These are phyloP conservation scores for Phataginus tricuspis DNA, from an alignment of 2,797 vertebrate species.

Conservation along the genomic window DNA sequence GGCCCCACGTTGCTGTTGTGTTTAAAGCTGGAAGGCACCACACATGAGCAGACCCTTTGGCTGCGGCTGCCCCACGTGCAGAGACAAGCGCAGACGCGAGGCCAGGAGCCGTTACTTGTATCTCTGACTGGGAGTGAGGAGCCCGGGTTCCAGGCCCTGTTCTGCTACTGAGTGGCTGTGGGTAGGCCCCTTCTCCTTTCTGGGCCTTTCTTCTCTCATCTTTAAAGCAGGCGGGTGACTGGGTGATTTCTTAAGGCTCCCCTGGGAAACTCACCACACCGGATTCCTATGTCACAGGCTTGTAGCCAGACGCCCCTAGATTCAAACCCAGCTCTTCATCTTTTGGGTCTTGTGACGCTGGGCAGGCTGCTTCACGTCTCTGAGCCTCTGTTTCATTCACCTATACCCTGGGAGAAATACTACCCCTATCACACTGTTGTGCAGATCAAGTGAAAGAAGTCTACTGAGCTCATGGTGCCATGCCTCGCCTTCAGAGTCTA, in stretches of 20 bases:
- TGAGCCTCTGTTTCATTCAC: neutral
- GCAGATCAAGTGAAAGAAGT: neutral
- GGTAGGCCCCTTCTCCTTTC: neutral
- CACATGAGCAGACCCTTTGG: too few relatives aligned
- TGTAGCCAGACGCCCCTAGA: neutral
- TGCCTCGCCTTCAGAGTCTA: neutral
- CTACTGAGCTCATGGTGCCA: neutral
- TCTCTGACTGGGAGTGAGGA: neutral
- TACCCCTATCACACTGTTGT: neutral
- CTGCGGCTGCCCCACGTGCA: neutral
- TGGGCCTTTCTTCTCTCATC: constrained; percentile 7
- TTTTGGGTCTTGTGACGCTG: neutral
- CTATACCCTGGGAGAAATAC: neutral
- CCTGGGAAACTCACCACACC: neutral
- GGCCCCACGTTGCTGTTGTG: fast-evolving
- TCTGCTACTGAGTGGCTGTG: neutral
- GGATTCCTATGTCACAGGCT: neutral
- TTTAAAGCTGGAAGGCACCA: neutral
- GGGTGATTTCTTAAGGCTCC: neutral
- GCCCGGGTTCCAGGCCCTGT: neutral
- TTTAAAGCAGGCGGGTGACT: neutral
- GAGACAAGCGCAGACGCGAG: neutral
- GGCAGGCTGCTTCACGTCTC: neutral
- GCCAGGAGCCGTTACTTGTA: neutral
- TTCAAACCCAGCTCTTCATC: neutral